Evolutionary conservation across 2,797 vertebrate genomes (phyloP).

Genomic region (Spea hammondii): DNA sequence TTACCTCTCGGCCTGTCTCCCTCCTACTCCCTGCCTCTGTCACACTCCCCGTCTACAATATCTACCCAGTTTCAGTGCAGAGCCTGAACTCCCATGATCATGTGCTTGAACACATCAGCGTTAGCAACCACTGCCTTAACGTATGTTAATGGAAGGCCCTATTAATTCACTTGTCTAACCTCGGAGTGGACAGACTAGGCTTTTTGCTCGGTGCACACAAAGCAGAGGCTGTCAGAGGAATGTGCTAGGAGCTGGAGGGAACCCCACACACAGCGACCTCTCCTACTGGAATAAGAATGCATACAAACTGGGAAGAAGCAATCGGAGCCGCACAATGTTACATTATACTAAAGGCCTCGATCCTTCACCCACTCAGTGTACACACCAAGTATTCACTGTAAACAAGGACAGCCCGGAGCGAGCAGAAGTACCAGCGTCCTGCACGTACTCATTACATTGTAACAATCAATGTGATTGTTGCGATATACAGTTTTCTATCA

Average conservation of each 20-base stretch:
- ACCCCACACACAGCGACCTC: constrained; percentile 35
- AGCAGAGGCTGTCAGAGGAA: constrained; percentile 39
- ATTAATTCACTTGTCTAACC: background rate
- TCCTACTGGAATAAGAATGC: constrained; percentile 29
- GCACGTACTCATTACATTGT: too few species aligned
- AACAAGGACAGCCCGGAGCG: background rate
- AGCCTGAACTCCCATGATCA: background rate
- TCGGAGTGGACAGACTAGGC: background rate
- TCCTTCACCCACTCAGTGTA: constrained; percentile 26
- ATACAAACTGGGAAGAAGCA: constrained; percentile 1
- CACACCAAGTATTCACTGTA: constrained; percentile 14
- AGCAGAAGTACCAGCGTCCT: background rate
- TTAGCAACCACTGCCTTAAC: background rate
- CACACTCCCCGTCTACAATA: too few species aligned
- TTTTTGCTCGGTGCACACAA: constrained; percentile 19
- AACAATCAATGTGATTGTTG: too few species aligned
- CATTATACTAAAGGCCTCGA: constrained; percentile 33
- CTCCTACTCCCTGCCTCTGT: too few species aligned
- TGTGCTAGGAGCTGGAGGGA: constrained; percentile 34
- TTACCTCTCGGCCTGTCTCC: too few species aligned
- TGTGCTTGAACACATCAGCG: background rate
- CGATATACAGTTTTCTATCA: background rate
- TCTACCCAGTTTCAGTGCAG: background rate
- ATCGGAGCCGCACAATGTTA: constrained; percentile 18
- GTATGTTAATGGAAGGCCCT: background rate